Evolutionary conservation across 2,888 invertebrate species (phyloP).

Genomic region (Dryomyza anilis): DNA sequence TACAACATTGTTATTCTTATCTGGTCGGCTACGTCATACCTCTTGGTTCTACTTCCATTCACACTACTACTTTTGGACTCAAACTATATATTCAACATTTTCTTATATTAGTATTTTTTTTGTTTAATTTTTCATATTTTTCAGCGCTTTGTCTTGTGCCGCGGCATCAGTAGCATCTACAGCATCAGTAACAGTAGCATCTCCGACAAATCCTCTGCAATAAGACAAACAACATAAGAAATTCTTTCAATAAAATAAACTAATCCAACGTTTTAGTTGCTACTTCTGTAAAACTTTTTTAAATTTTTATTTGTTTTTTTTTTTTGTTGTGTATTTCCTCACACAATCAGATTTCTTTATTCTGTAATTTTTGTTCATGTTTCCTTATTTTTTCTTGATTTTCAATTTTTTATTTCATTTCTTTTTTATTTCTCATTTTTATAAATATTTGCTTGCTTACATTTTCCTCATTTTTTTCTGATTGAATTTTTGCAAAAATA

Average conservation of each 20-base stretch:
- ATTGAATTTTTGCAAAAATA: slow-evolving; percentile 21
- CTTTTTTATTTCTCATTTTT: too few relatives aligned
- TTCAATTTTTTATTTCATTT: too few relatives aligned
- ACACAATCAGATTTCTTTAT: too few relatives aligned
- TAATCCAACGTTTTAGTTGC: slow-evolving; percentile 9
- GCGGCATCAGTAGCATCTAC: too few relatives aligned
- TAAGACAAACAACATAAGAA: slow-evolving; percentile 5
- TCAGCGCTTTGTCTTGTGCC: too few relatives aligned
- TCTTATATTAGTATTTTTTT: too few relatives aligned
- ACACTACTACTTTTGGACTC: neutral
- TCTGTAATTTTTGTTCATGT: too few relatives aligned
- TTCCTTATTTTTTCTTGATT: too few relatives aligned
- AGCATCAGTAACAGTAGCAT: neutral
- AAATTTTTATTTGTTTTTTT: neutral
- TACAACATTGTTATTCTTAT: neutral
- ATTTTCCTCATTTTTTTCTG: neutral
- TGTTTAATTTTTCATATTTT: too few relatives aligned
- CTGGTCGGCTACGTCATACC: neutral
- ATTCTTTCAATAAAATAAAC: slow-evolving; percentile 18
- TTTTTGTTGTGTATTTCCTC: neutral
- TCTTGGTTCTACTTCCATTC: neutral
- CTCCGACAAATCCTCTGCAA: slow-evolving; percentile 3
- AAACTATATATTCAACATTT: too few relatives aligned
- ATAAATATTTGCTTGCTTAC: neutral
- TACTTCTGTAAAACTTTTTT: slow-evolving; percentile 4